Base-by-base conservation (phyloP, 2,797 vertebrate genomes). In the Sphaeramia orbicularis region DNA sequence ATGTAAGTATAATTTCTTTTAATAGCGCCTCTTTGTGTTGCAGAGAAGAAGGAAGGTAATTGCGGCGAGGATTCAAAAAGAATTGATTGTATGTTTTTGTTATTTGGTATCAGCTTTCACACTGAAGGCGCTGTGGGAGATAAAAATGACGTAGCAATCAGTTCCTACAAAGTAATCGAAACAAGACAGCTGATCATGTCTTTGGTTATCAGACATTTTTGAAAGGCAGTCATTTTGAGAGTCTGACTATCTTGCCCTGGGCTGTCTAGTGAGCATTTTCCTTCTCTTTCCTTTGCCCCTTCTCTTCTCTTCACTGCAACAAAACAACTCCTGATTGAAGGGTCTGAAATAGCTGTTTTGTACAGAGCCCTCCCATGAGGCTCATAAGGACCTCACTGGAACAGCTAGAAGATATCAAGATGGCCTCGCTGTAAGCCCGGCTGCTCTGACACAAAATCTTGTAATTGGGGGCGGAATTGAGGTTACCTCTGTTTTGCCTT, bases 401-500 rank as follows among this genome's bases (percentile, higher is more conserved):
- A 57, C 41, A 60, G 66, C 69, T 71, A 83, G 79, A 11, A 75
- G 68, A 82, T 70, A 83, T 76, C 74, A 65, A 55, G 75, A 73
- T 59, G 77, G 84, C 79, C 74, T 70, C 53, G 55, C 64, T 45
- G 68, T 27, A 11, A 35, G 59, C n/a, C 71, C 4, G 56, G 52
- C 71, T 51, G 60, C 21, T n/a, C 83, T 74, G 76, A 79, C 76
- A 83, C 55, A 62, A 76, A 81, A 74, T 63, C 74, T 41, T 78
- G 73, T 83, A 79, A 90, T 88, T 85, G 81, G 86, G 77, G 65
- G 71, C 30, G 53, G 65, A 62, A 44, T 56, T 1, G 62, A 78
- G 78, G 83, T 91, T 94, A 95, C 98, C 97, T 99, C 96, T 3
- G 96, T 96, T 95, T 99, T 99, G 83, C 97, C 97, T 95, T 99